phyloP scores from a whole-genome alignment of 2,797 vertebrate genomes.

The Lutjanus argentimaculatus region DNA sequence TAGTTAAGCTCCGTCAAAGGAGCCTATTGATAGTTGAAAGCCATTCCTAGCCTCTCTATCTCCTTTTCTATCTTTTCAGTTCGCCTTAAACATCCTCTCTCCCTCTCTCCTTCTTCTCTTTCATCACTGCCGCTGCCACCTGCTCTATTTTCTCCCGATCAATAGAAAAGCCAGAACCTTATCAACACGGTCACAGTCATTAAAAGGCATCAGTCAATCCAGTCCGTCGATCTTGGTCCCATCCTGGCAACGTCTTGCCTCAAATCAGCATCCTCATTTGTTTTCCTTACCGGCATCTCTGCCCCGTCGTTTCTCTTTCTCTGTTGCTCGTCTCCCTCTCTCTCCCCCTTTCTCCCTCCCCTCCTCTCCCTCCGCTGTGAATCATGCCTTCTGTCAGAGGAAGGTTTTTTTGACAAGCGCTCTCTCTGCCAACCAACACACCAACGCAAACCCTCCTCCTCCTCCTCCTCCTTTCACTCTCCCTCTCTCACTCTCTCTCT shows the following conservation, averaged over 20 bases:
- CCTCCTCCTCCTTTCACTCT: constrained; percentile 42
- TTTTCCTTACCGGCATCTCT: constrained; percentile 71
- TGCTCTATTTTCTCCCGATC: constrained; percentile 67
- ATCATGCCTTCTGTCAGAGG: constrained; percentile 85
- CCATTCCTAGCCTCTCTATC: constrained; percentile 35
- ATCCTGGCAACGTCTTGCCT: constrained; percentile 50
- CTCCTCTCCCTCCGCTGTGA: constrained; percentile 75
- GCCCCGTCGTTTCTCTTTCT: constrained; percentile 52
- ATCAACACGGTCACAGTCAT: constrained; percentile 63
- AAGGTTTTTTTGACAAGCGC: constrained; percentile 79
- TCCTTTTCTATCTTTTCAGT: constrained; percentile 48
- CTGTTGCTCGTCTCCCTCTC: constrained; percentile 54
- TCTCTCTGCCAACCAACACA: constrained; percentile 81
- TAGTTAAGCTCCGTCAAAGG: constrained; percentile 70
- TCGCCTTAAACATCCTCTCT: constrained; percentile 59
- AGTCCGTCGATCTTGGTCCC: constrained; percentile 50
- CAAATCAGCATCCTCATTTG: constrained; percentile 61
- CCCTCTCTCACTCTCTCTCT: constrained; percentile 37
- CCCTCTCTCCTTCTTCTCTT: constrained; percentile 52
- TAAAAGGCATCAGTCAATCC: constrained; percentile 59
- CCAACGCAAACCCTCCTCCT: constrained; percentile 81
- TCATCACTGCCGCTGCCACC: constrained; percentile 67
- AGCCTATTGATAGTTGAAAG: constrained; percentile 71
- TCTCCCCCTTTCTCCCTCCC: constrained; percentile 25
- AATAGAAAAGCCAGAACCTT: constrained; percentile 73